Conservation (phyloP, 2,797 vertebrate genomes). For the Chiloscyllium punctatum region DNA sequence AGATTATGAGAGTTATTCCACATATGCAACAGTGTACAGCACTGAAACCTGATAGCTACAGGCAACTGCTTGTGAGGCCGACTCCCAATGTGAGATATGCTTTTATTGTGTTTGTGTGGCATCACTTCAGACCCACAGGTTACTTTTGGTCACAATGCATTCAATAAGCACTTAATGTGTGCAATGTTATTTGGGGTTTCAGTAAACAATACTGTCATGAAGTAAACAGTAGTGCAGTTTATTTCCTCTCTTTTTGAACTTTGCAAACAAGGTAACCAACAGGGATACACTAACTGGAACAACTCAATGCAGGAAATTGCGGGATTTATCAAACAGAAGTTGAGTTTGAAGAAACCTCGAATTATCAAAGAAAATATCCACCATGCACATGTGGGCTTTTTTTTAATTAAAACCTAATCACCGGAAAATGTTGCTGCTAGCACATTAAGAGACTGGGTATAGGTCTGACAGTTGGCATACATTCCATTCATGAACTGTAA, state of each 20-base stretch:
- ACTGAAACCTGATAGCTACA: constrained; percentile 1
- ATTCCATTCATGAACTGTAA: constrained; percentile 16
- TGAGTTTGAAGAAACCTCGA: not conserved
- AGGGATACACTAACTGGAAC: not conserved
- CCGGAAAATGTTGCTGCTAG: constrained; percentile 16
- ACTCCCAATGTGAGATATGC: not conserved
- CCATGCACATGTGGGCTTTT: not conserved
- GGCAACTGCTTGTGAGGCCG: constrained; percentile 7
- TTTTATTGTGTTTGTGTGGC: not conserved
- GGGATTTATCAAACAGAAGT: not conserved
- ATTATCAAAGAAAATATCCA: constrained; percentile 1
- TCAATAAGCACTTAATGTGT: not conserved
- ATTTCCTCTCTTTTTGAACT: not conserved
- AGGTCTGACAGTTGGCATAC: constrained; percentile 15
- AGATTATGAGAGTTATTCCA: constrained; percentile 27
- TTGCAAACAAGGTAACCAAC: not conserved
- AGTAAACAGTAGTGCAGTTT: not conserved
- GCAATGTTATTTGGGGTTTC: not conserved
- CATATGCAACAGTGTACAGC: not conserved
- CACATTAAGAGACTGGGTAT: not conserved
- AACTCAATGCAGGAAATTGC: not conserved
- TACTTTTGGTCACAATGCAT: not conserved
- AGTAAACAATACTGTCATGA: not conserved
- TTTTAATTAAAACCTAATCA: constrained; percentile 24
- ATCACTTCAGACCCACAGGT: not conserved